Percentiles rank a stretch among this genome's conserved stretches.
Evolutionary conservation across 2,797 vertebrate genomes (phyloP).

Genomic region (Sebastiscus albofasciatus): DNA sequence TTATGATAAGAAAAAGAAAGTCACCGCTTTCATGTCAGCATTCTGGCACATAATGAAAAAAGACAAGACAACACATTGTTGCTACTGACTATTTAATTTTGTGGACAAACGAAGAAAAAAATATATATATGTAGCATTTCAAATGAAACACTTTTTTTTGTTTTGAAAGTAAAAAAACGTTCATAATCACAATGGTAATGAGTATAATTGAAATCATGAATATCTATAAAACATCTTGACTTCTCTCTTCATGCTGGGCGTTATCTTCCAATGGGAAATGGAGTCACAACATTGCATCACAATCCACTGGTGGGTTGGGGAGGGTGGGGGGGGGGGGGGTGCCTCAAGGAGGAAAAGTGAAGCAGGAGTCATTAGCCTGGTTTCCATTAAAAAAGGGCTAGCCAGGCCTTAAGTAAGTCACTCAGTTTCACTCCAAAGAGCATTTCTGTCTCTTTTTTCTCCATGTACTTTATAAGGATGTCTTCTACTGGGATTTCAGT

Average conservation of each 20-base stretch:
- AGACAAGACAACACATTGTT: slow-evolving; percentile 42
- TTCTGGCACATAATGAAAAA: slow-evolving; percentile 24
- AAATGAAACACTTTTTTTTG: slow-evolving; percentile 73
- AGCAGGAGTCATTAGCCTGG: slow-evolving; percentile 59
- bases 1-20: not conserved
- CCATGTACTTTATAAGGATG: not conserved
- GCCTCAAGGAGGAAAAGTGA: slow-evolving; percentile 66
- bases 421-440: slow-evolving; percentile 15
- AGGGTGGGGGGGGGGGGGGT: slow-evolving; percentile 25
- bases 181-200: slow-evolving; percentile 76
- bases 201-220: slow-evolving; percentile 71
- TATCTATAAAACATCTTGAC: slow-evolving; percentile 82
- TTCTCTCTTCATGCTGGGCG: slow-evolving; percentile 85
- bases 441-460: not conserved
- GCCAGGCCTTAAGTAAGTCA: slow-evolving; percentile 22
- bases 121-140: slow-evolving; percentile 82
- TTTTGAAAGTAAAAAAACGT: slow-evolving; percentile 74
- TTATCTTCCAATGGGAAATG: slow-evolving; percentile 80
- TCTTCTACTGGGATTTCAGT: slow-evolving; percentile 33
- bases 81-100: slow-evolving; percentile 87
- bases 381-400: slow-evolving; percentile 33
- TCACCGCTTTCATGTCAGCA: not conserved
- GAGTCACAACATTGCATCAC: slow-evolving; percentile 82
- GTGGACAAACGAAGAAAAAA: slow-evolving; percentile 79
- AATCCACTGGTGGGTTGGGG: slow-evolving; percentile 75